phyloP scores from a whole-genome alignment of 2,113 vertebrate genomes.

The Myodes glareolus region DNA sequence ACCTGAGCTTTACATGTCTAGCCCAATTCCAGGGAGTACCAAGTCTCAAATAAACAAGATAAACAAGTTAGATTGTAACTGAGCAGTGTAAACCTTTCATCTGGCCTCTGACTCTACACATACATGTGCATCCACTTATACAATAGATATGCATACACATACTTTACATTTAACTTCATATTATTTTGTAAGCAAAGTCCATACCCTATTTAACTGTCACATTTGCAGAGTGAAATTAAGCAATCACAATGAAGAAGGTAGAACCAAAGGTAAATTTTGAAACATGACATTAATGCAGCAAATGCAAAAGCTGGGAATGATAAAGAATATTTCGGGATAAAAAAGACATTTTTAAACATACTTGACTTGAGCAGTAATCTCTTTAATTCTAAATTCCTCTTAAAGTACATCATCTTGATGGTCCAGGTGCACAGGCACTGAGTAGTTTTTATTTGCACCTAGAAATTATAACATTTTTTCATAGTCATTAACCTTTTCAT shows the following conservation, averaged over 20 bases:
- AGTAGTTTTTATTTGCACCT: neutral
- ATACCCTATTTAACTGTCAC: neutral
- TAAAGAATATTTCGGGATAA: neutral
- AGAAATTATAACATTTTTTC: neutral
- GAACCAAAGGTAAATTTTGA: neutral
- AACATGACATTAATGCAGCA: neutral
- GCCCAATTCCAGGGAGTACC: too few relatives aligned
- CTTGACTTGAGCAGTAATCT: conserved; percentile 17
- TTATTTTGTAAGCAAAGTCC: neutral
- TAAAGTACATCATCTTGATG: neutral
- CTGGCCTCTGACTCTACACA: too few relatives aligned
- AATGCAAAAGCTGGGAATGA: neutral
- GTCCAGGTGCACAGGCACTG: neutral
- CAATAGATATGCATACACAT: too few relatives aligned
- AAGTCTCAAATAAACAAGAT: too few relatives aligned
- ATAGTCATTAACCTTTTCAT: conserved; percentile 7
- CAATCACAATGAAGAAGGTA: neutral
- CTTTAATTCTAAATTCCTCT: conserved; percentile 1
- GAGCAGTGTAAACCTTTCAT: too few relatives aligned
- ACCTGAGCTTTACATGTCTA: neutral
- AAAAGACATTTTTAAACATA: conserved; percentile 29
- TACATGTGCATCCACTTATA: too few relatives aligned
- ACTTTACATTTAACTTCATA: neutral
- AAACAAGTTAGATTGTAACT: too few relatives aligned
- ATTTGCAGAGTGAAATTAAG: neutral